phyloP scores from a whole-genome alignment of 2,797 vertebrate genomes.

The Pipistrellus pygmaeus region DNA sequence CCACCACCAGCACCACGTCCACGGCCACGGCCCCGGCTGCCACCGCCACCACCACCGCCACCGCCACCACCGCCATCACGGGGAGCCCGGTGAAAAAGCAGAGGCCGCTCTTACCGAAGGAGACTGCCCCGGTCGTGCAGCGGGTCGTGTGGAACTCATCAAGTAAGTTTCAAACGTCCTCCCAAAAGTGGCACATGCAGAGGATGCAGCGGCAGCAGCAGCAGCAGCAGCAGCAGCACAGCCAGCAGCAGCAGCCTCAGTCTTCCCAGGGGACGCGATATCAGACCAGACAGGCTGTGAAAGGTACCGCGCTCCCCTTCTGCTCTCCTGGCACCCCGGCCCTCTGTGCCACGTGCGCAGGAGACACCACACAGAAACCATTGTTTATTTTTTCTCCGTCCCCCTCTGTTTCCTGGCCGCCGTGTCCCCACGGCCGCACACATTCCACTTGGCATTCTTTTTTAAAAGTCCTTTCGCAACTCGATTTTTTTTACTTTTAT shows the following conservation, averaged over 20 bases:
- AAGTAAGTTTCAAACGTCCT: constrained; percentile 96
- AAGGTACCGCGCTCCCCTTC: constrained; percentile 90
- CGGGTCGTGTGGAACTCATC: constrained; percentile 96
- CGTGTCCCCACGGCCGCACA: background rate
- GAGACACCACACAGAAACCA: constrained; percentile 30
- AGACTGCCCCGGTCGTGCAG: constrained; percentile 94
- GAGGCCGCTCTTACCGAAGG: constrained; percentile 97
- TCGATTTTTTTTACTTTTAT: background rate
- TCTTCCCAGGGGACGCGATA: constrained; percentile 96
- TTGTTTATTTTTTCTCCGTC: background rate
- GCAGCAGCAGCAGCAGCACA: constrained; percentile 89
- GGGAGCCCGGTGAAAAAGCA: constrained; percentile 96
- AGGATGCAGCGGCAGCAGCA: constrained; percentile 95
- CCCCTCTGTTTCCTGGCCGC: constrained; percentile 49
- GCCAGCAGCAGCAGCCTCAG: constrained; percentile 89
- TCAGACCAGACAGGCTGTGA: constrained; percentile 97
- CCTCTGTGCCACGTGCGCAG: constrained; percentile 65
- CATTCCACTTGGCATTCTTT: constrained; percentile 23
- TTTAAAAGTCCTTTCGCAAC: background rate
- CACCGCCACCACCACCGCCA: constrained; percentile 85
- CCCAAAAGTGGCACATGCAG: constrained; percentile 98
- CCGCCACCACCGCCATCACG: constrained; percentile 85
- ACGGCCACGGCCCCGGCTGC: constrained; percentile 84
- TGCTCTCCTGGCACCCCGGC: constrained; percentile 47
- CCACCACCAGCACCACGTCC: constrained; percentile 85